phyloP scores from a whole-genome alignment of 1,140 invertebrate species.

The Diabrotica virgifera region DNA sequence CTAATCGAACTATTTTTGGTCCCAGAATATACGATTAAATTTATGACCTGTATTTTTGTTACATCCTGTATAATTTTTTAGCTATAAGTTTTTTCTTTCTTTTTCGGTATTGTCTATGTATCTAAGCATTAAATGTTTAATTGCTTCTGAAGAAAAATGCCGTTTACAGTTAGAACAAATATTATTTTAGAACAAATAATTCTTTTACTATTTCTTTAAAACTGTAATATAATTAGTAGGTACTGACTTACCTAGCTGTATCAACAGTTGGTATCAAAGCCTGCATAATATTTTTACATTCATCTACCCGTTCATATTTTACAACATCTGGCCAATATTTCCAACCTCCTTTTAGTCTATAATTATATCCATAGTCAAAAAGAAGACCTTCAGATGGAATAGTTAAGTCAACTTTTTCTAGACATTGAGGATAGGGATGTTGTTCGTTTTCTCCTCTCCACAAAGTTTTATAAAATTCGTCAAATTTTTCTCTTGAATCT shows the following conservation, averaged over 20 bases:
- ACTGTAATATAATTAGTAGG: too few species aligned
- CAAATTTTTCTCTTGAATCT: slow-evolving; percentile 71
- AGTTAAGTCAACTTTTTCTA: slow-evolving; percentile 68
- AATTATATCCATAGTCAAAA: slow-evolving; percentile 78
- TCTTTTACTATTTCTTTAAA: too few species aligned
- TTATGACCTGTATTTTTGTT: too few species aligned
- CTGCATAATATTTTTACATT: slow-evolving; percentile 68
- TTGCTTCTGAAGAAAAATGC: too few species aligned
- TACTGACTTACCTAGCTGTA: slow-evolving; percentile 68
- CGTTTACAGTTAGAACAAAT: too few species aligned
- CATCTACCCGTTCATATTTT: slow-evolving; percentile 55
- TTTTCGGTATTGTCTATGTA: too few species aligned
- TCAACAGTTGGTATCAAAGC: slow-evolving; percentile 83
- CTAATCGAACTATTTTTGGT: too few species aligned
- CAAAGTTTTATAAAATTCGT: slow-evolving; percentile 61
- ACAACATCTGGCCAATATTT: slow-evolving; percentile 70
- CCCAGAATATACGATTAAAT: too few species aligned
- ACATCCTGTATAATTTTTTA: too few species aligned
- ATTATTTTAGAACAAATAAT: too few species aligned
- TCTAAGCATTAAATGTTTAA: too few species aligned
- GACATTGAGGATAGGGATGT: slow-evolving; percentile 60
- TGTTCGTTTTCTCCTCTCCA: slow-evolving; percentile 56
- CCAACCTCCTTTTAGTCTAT: slow-evolving; percentile 68
- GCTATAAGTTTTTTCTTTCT: too few species aligned
- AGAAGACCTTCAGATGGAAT: slow-evolving; percentile 72